Conservation (phyloP, 2,113 vertebrate species). For the Sitta europaea region DNA sequence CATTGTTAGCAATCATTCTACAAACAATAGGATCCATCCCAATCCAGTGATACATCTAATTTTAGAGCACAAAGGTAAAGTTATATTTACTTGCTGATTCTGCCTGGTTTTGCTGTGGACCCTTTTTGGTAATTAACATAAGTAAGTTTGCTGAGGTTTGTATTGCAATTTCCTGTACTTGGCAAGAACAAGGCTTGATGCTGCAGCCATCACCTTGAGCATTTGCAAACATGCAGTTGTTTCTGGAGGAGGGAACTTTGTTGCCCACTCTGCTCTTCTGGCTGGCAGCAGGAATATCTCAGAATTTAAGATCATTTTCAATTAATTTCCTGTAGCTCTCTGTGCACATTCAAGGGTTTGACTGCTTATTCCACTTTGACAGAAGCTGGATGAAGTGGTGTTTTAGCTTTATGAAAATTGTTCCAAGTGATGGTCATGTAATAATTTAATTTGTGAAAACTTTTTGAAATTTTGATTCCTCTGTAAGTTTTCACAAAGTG, state of each 20-base stretch:
- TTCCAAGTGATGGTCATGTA: neutral
- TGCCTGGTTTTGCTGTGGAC: neutral
- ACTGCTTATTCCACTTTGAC: neutral
- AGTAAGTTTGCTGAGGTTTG: neutral
- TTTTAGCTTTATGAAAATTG: neutral
- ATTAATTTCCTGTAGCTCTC: neutral
- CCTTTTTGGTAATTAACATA: neutral
- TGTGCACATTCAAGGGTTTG: neutral
- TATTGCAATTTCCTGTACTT: neutral
- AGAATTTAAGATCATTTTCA: neutral
- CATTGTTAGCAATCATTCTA: neutral
- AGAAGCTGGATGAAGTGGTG: neutral
- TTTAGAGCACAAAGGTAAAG: neutral
- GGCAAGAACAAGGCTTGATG: neutral
- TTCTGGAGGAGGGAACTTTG: neutral
- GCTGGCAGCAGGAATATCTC: neutral
- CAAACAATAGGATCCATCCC: neutral
- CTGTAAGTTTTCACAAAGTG: neutral
- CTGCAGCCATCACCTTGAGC: neutral
- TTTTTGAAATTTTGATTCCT: neutral
- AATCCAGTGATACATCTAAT: neutral
- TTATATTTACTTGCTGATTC: neutral
- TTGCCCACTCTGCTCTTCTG: neutral
- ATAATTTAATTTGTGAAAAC: neutral
- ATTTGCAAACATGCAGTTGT: neutral